Evolutionary conservation across 2,888 invertebrate species (phyloP), one percentile per base, ranked within the genome.

Genomic region (Argyresthia goedartella): DNA sequence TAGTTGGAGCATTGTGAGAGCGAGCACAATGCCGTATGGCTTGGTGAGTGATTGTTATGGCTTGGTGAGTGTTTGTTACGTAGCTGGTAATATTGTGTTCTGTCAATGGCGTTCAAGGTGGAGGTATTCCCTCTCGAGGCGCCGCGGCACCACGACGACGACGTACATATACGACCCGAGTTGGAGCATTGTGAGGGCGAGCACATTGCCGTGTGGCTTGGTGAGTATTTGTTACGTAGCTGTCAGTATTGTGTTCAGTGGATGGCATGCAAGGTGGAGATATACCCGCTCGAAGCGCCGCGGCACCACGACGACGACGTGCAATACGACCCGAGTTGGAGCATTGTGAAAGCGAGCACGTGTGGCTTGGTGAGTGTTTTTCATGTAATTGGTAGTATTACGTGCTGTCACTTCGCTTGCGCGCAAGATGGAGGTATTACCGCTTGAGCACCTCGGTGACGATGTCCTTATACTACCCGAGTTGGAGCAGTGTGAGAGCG

Each of bases 1-100:
- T 95, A 97, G 73, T 82, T 99, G 58, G 99, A 99, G 70, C 97
- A 98, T 73, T 99, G 99, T 76, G 95, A 96, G 76, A 98, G 98
- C 71, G 90, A 93, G 63, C 93, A 98, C 73, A 96, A 98, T 71
- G 93, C 93, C 55, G 91, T 99, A 55, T 99, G 99, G 99, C 90
- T 98, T 55, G 97, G 97, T 97, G 79, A 81, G n/a, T n/a, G 36
- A 36, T 36, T 7, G 9, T 36, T 7, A 36, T 36, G 36, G 8
- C 7, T 9, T 36, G 7, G 7, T n/a, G n/a, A n/a, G n/a, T n/a
- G n/a, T n/a, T n/a, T n/a, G n/a, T n/a, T n/a, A n/a, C n/a, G n/a
- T n/a, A n/a, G n/a, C n/a, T n/a, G n/a, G n/a, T n/a, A 25, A 6
- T 25, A 25, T 25, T 25, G 25, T 25, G 25, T 25, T 4, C 25